Evolutionary conservation across 2,113 vertebrate species (phyloP).

Genomic region (Esox niger): DNA sequence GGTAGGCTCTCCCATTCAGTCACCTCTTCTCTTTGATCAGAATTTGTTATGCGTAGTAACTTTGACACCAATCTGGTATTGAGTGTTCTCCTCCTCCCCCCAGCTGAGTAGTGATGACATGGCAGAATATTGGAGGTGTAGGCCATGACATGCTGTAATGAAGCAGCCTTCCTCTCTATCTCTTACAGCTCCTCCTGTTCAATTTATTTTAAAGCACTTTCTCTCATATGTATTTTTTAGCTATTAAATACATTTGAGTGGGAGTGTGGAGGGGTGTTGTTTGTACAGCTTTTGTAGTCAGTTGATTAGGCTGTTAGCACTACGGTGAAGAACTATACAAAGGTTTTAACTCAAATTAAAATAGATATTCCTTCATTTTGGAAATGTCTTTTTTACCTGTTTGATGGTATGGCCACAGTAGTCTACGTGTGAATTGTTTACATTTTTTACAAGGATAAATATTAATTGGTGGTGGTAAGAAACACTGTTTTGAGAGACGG

Average conservation of each 20-base stretch:
- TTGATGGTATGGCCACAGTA: not conserved
- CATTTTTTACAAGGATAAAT: constrained; percentile 9
- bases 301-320: constrained; percentile 54
- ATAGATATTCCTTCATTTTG: constrained; percentile 21
- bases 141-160: not conserved
- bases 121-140: not conserved
- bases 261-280: constrained; percentile 10
- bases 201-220: constrained; percentile 19
- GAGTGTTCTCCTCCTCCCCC: constrained; percentile 16
- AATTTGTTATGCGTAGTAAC: constrained; percentile 51
- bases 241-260: too few relatives aligned
- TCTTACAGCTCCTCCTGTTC: constrained; percentile 5
- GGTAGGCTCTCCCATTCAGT: constrained; percentile 20
- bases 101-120: constrained; percentile 23
- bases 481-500: constrained; percentile 27
- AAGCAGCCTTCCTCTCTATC: constrained; percentile 10
- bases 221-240: not conserved
- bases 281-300: constrained; percentile 26
- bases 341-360: constrained; percentile 38
- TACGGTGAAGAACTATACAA: constrained; percentile 38
- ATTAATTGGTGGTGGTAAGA: constrained; percentile 20
- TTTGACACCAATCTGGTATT: constrained; percentile 43
- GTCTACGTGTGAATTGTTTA: constrained; percentile 19
- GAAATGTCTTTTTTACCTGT: not conserved
- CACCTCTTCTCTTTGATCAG: constrained; percentile 35